Base-by-base conservation (phyloP, 2,113 vertebrate genomes). In the Prinia subflava region DNA sequence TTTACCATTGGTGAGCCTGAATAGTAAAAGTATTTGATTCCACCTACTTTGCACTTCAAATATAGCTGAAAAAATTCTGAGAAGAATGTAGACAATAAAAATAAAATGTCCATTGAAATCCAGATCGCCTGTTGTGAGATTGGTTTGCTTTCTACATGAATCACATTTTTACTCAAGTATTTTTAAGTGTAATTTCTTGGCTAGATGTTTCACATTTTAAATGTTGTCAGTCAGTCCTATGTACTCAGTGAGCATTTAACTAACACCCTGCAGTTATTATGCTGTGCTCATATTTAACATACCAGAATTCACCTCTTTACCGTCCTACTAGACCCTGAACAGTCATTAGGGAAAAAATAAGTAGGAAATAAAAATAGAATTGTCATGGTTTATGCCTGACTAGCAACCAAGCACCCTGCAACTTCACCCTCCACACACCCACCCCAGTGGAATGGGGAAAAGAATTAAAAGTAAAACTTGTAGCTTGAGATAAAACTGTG, bases 31-130 rank as follows among this genome's bases (percentile, higher is more conserved):
- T 95, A 92, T 94, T 96, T 39, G 39, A 30, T 89, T 77, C 74
- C 41, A 75, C 50, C 76, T 89, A 59, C 42, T 96, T 97, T 84
- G 76, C 31, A 87, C 42, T 94, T 81, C 60, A 95, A 81, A 86
- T 94, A 81, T 60, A 87, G 56, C 89, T 94, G 60, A 90, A 37
- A 39, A 82, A 85, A 90, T 33, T 67, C 85, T 23, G 35, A n/a
- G 37, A 94, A 68, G 79, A 96, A 95, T 91, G 87, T 81, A 70
- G 86, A 55, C 83, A 89, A 49, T 71, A 52, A 88, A 89, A 92
- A 60, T 37, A 23, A 52, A 15, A 27, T 13, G 6, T 6, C 9
- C 20, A 3, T 46, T 53, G 80, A 89, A 55, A 90, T 94, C 55
- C 56, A 91, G 49, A 80, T 73, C 2, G 2, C 31, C 64, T 53